phyloP scores from a whole-genome alignment of 2,888 invertebrate species.

The Argyra leucocephala region DNA sequence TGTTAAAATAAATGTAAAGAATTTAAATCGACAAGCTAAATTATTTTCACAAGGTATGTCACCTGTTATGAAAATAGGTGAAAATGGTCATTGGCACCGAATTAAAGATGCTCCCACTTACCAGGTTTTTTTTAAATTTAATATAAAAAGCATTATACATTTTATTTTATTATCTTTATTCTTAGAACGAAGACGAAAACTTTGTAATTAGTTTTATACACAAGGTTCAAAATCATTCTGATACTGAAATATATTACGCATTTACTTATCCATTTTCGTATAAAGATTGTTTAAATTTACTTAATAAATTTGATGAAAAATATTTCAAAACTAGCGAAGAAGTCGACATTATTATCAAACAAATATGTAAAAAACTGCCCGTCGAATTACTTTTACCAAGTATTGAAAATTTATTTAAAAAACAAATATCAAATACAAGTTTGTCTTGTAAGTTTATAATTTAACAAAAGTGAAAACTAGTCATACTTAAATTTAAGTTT shows the following conservation, averaged over 20 bases:
- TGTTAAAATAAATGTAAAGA: constrained; percentile 74
- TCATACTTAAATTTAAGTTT: no score
- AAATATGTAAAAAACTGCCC: not conserved
- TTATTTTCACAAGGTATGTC: constrained; percentile 87
- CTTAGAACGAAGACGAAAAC: constrained; percentile 56
- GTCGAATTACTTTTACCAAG: not conserved
- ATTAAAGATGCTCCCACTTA: constrained; percentile 70
- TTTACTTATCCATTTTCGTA: constrained; percentile 88
- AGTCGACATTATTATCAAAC: constrained; percentile 19
- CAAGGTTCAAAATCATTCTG: constrained; percentile 58
- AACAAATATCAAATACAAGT: not conserved
- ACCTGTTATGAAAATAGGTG: constrained; percentile 68
- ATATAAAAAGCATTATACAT: no score
- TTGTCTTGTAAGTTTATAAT: not conserved
- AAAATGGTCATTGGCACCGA: constrained; percentile 72
- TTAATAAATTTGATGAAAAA: constrained; percentile 57
- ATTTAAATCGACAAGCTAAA: constrained; percentile 81
- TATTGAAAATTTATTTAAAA: not conserved
- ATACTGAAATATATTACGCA: constrained; percentile 73
- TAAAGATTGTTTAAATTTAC: constrained; percentile 64
- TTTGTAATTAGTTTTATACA: constrained; percentile 68
- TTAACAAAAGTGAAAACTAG: no score
- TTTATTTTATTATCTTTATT: not conserved
- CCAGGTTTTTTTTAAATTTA: constrained; percentile 47
- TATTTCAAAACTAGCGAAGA: constrained; percentile 21